A percentile compares a stretch with the other conserved stretches of the same genome.
phyloP scores from a whole-genome alignment of 2,888 invertebrate genomes.

The Andrena marginata region DNA sequence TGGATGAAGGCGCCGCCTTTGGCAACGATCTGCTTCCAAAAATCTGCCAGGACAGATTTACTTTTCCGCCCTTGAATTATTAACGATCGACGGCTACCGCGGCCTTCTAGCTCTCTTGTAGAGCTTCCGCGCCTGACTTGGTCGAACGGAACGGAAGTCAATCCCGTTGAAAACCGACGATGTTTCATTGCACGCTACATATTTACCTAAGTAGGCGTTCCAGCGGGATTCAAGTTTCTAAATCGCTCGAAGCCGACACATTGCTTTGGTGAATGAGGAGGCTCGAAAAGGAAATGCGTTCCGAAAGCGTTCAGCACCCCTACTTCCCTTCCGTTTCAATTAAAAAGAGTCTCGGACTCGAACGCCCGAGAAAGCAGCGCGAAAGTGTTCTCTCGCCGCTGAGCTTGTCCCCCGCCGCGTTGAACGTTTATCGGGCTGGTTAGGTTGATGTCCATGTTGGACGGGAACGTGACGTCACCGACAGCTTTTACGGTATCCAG shows the following conservation, averaged over 20 bases:
- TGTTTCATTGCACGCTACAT: too few relatives aligned
- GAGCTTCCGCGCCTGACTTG: too few relatives aligned
- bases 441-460: constrained; percentile 31
- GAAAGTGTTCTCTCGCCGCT: not conserved
- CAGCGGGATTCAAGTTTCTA: too few relatives aligned
- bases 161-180: not conserved
- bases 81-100: not conserved
- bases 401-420: not conserved
- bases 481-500: constrained; percentile 47
- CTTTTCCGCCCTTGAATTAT: constrained; percentile 15
- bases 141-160: not conserved
- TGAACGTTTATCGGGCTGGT: constrained; percentile 10
- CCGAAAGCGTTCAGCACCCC: not conserved
- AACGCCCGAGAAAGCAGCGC: not conserved
- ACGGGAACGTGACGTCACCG: constrained; percentile 51
- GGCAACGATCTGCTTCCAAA: constrained; percentile 36
- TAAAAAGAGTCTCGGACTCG: not conserved
- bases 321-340: not conserved
- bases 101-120: not conserved
- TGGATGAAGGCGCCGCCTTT: constrained; percentile 50
- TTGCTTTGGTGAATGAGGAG: not conserved
- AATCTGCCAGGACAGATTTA: constrained; percentile 48
- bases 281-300: not conserved
- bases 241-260: not conserved
- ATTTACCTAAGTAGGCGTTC: too few relatives aligned